These are phyloP conservation scores for Bradypodion pumilum DNA, from an alignment of 2,797 vertebrate species.

Conservation along the genomic window DNA sequence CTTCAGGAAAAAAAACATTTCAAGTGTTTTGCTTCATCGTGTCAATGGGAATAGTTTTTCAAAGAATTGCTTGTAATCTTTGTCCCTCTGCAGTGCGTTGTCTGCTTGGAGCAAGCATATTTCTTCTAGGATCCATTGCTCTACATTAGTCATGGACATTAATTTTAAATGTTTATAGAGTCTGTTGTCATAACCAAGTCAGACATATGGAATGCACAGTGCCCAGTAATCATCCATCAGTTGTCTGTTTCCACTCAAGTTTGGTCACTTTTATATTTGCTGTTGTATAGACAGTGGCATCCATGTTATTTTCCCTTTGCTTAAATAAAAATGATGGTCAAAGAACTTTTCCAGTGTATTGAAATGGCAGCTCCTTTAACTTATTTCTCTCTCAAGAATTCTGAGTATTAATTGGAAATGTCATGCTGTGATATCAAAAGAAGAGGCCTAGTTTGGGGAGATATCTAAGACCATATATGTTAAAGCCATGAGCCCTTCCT, in stretches of 20 bases:
- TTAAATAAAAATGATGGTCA: neutral
- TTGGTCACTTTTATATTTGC: neutral
- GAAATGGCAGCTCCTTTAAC: neutral
- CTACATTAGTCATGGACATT: neutral
- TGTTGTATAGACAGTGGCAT: neutral
- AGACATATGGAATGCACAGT: neutral
- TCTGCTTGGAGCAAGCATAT: neutral
- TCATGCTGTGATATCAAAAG: neutral
- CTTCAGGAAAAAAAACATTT: neutral
- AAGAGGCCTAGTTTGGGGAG: neutral
- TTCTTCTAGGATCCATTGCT: neutral
- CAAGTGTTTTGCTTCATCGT: neutral
- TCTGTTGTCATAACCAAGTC: fast-evolving
- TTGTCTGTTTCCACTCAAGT: neutral
- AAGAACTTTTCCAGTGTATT: neutral
- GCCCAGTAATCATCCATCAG: fast-evolving
- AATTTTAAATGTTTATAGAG: neutral
- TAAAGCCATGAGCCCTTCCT: neutral
- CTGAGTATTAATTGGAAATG: neutral
- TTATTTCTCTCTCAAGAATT: neutral
- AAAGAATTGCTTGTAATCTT: neutral
- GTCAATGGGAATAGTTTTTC: neutral
- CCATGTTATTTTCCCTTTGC: neutral
- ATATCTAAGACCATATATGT: neutral
- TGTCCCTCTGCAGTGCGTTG: neutral